Evolutionary conservation across 2,888 invertebrate genomes (phyloP).

Genomic region (Bombylius major): DNA sequence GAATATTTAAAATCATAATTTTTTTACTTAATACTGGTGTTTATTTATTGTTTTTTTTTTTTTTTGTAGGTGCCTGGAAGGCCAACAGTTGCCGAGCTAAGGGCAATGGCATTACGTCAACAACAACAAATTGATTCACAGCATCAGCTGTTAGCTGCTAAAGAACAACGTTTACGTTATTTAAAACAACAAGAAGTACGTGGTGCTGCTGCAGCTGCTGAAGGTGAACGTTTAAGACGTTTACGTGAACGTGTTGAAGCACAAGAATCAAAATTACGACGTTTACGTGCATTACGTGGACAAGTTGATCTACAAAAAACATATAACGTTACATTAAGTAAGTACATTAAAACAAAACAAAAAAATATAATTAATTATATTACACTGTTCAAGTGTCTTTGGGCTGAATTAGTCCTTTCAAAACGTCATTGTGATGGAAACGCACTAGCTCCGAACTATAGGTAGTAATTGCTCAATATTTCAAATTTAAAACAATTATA

Average conservation of each 20-base stretch:
- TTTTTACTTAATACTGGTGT: background rate
- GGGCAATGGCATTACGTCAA: slow-evolving; percentile 95
- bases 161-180: slow-evolving; percentile 86
- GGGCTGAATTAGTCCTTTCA: no score
- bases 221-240: slow-evolving; percentile 75
- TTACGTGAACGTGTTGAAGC: slow-evolving; percentile 86
- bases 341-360: slow-evolving; percentile 47
- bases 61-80: slow-evolving; percentile 73
- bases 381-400: no score
- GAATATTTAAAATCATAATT: background rate
- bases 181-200: slow-evolving; percentile 83
- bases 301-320: slow-evolving; percentile 89
- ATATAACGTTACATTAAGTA: slow-evolving; percentile 80
- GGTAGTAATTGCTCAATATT: no score
- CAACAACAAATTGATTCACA: slow-evolving; percentile 96
- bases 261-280: slow-evolving; percentile 86
- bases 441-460: no score
- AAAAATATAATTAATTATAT: no score
- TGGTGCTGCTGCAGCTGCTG: slow-evolving; percentile 47
- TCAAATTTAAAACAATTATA: no score
- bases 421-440: no score
- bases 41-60: background rate
- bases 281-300: slow-evolving; percentile 80
- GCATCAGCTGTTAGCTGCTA: slow-evolving; percentile 77
- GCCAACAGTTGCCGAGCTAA: slow-evolving; percentile 89